Percentiles rank a stretch among this genome's conserved stretches.
Conservation (phyloP, 23 tunicate species). For the Pegea sp. region DNA sequence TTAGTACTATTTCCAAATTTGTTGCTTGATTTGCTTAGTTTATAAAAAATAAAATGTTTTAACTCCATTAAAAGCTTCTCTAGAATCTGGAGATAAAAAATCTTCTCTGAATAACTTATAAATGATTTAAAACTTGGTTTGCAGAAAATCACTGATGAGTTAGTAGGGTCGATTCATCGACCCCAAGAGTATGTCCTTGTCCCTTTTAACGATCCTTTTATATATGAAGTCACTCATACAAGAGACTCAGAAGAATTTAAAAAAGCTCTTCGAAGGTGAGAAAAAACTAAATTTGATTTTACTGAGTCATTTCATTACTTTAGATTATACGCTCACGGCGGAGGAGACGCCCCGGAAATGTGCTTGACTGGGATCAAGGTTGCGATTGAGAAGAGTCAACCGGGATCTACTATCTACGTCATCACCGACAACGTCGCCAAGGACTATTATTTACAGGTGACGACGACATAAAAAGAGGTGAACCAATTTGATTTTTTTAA, state of each 20-base stretch:
- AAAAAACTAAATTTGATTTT: no score
- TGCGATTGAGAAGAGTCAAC: constrained; percentile 21
- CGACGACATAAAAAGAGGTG: no score
- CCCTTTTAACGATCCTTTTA: constrained; percentile 43
- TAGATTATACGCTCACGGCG: constrained; percentile 38
- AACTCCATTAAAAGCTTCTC: no score
- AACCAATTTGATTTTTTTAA: no score
- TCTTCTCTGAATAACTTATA: no score
- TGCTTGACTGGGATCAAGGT: constrained; percentile 22
- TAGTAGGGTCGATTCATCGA: constrained; percentile 16
- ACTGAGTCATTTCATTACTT: no score
- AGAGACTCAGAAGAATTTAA: constrained; percentile 8
- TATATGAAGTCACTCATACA: constrained; percentile 25
- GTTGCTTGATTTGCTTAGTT: no score
- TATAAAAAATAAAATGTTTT: no score
- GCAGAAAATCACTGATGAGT: constrained; percentile 20
- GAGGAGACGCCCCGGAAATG: constrained; percentile 51
- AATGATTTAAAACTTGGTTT: no score
- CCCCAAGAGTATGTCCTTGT: constrained; percentile 24
- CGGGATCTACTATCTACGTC: constrained; percentile 35
- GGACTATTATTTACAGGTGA: constrained; percentile 56
- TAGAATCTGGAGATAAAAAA: no score
- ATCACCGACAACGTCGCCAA: constrained; percentile 67
- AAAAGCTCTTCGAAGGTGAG: constrained; percentile 19
- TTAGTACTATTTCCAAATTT: no score